A percentile compares a stretch with the other conserved stretches of the same genome.
Conservation (phyloP, 1,140 invertebrate genomes). For the Lanistes nyassanus region DNA sequence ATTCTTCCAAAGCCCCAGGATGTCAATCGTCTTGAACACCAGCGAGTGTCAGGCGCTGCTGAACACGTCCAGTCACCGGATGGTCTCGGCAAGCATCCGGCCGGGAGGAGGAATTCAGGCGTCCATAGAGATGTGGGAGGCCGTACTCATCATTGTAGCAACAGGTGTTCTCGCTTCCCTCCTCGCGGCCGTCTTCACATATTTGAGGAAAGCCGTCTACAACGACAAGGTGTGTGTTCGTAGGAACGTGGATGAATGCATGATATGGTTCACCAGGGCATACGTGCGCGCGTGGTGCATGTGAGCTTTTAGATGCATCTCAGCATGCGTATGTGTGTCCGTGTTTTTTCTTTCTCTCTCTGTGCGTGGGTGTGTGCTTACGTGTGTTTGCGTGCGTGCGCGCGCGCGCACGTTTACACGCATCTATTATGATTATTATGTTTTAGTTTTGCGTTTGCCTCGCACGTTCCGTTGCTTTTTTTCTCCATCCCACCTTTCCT, state of each 20-base stretch:
- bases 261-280: background rate
- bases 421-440: too few species aligned
- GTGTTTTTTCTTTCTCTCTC: background rate
- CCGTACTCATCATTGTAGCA: constrained; percentile 44
- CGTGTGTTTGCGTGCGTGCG: background rate
- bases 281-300: background rate
- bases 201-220: constrained; percentile 50
- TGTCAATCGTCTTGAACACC: background rate
- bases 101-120: constrained; percentile 36
- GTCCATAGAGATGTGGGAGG: constrained; percentile 47
- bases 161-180: constrained; percentile 51
- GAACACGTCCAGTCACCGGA: constrained; percentile 8
- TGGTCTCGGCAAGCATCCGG: too few species aligned
- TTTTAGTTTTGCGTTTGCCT: too few species aligned
- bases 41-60: constrained; percentile 14
- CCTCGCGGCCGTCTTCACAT: constrained; percentile 46
- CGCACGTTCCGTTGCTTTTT: background rate
- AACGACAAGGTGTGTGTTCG: constrained; percentile 45
- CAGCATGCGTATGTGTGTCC: background rate
- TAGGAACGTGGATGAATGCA: background rate
- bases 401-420: background rate
- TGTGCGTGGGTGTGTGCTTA: background rate
- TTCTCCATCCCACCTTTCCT: background rate
- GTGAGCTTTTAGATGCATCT: background rate
- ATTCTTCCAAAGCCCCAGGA: background rate